These are phyloP conservation scores for Caerostris darwini DNA, from an alignment of 1,140 invertebrate genomes.

Conservation along the genomic window DNA sequence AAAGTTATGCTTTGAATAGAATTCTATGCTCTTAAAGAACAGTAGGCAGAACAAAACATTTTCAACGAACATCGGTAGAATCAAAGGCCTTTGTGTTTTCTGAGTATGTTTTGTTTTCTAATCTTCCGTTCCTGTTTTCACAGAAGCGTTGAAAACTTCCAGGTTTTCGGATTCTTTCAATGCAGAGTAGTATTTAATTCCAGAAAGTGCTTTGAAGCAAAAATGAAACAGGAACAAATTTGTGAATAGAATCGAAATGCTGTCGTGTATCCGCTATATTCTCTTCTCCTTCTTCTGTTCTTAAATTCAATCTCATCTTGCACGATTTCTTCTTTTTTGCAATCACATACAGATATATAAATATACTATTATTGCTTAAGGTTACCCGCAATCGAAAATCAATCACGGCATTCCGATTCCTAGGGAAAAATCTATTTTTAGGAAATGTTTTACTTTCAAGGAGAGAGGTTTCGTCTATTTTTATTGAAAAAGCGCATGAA, in stretches of 20 bases:
- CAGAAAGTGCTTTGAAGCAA: neutral
- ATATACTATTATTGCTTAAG: neutral
- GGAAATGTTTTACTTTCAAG: neutral
- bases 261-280: neutral
- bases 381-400: constrained; percentile 13
- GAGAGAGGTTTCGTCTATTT: neutral
- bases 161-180: neutral
- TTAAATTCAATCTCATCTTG: neutral
- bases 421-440: constrained; percentile 2
- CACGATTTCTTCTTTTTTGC: neutral
- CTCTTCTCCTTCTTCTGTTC: neutral
- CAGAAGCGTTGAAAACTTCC: neutral
- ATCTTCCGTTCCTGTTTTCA: constrained; percentile 18
- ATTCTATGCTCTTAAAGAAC: neutral
- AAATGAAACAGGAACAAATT: neutral
- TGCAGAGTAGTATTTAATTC: constrained; percentile 5
- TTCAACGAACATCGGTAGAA: neutral
- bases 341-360: neutral
- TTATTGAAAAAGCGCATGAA: neutral
- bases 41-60: neutral
- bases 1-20: constrained; percentile 23
- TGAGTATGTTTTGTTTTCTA: neutral
- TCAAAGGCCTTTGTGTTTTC: neutral
- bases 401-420: constrained; percentile 6
- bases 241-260: neutral